A percentile compares a stretch with the other conserved stretches of the same genome.
Evolutionary conservation across 2,113 vertebrate species (phyloP).

Genomic region (Psilopogon haemacephalus): DNA sequence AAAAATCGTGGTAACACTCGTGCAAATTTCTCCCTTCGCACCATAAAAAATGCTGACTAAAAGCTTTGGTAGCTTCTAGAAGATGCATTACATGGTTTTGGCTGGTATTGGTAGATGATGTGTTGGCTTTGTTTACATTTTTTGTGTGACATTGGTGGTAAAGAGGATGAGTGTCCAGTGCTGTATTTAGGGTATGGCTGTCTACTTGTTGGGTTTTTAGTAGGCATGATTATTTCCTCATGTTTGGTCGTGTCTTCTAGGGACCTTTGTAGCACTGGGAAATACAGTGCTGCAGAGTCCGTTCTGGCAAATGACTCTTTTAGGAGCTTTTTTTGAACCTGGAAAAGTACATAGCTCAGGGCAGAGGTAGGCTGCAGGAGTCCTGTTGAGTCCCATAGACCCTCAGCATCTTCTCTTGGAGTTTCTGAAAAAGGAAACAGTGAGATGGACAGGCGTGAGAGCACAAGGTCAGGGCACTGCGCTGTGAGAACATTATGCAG

Average conservation of each 20-base stretch:
- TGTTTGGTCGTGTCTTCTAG: background rate
- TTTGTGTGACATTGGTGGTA: background rate
- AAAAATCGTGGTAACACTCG: background rate
- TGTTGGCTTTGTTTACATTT: background rate
- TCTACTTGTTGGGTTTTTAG: background rate
- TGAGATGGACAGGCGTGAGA: background rate
- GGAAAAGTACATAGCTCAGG: background rate
- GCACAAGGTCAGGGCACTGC: background rate
- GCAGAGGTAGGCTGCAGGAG: background rate
- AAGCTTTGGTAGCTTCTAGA: background rate
- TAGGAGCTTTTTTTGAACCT: background rate
- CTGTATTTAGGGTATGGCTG: background rate
- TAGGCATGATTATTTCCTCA: background rate
- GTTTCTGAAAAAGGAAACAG: background rate
- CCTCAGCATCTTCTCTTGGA: background rate
- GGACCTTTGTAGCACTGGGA: background rate
- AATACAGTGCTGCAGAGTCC: rapidly evolving
- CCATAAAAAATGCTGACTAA: background rate
- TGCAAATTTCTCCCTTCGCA: background rate
- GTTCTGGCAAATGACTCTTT: background rate
- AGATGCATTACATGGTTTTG: background rate
- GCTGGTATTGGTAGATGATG: background rate
- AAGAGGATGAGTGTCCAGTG: background rate
- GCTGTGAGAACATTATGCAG: background rate
- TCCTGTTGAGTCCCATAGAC: background rate